Base-by-base conservation (phyloP, 2,113 vertebrate species). In the Martes martes region DNA sequence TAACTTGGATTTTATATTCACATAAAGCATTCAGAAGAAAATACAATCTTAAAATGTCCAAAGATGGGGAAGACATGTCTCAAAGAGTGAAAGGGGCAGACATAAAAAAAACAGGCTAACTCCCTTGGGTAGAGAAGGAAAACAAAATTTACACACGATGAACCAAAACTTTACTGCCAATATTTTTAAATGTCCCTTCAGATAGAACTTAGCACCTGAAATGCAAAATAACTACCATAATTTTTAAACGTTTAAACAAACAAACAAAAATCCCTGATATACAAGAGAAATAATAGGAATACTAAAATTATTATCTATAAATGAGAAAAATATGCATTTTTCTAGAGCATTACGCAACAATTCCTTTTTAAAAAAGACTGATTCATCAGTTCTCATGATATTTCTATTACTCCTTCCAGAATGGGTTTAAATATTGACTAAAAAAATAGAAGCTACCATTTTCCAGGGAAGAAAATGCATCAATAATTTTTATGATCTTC, bases 1-100 rank as follows among this genome's bases (percentile, higher is more conserved):
- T 80, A 89, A 73, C 33, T 81, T 92, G 9, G 76, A 19, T 95
- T 83, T 85, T 93, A 89, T 88, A 52, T 59, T 94, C 57, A 81
- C 19, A 78, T 50, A 78, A 89, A 87, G 24, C 42, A 59, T 88
- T 90, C n/a, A 96, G 76, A 91, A 81, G 13, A 78, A 89, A 91
- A 91, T 65, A 19, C 0, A 92, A 36, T 79, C 65, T 80, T 89
- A 23, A 89, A 78, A 91, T 65, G n/a, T 65, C 16, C 83, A 92
- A 74, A 80, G 79, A 80, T 52, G 18, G 26, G n/a, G 33, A 89
- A 79, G 55, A 18, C 0, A 55, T 13, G 13, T 84, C 1, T 23
- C 57, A 83, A 6, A 83, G 11, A 81, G 45, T 69, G 19, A 87
- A 89, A 92, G 3, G 39, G 42, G 11, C 2, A 47, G 45, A 67